Percentiles rank a stretch among this genome's conserved stretches.
Evolutionary conservation across 2,113 vertebrate species (phyloP).

Genomic region (Clarias magur): DNA sequence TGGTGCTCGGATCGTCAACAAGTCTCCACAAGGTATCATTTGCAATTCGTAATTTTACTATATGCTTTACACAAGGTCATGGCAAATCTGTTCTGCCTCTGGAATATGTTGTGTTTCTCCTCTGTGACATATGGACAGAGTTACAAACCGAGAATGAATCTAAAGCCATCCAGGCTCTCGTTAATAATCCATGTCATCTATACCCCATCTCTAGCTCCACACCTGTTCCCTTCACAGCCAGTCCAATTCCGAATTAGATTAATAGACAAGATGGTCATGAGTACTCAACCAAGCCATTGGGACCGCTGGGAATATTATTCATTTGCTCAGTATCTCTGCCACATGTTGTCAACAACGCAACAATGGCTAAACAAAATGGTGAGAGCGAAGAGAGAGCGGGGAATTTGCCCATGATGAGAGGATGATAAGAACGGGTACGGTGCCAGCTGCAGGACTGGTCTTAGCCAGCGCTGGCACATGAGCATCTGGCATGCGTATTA

Average conservation of each 20-base stretch:
- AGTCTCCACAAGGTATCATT: background rate
- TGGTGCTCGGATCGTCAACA: background rate
- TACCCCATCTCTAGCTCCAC: conserved; percentile 61
- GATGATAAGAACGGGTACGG: conserved; percentile 32
- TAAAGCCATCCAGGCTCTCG: conserved; percentile 62
- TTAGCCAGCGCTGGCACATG: conserved; percentile 51
- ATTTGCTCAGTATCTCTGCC: conserved; percentile 76
- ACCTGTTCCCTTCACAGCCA: conserved; percentile 67
- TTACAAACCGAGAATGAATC: conserved; percentile 59
- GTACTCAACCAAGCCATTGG: conserved; percentile 65
- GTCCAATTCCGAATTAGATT: conserved; percentile 67
- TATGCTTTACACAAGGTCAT: conserved; percentile 40
- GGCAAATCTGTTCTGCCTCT: conserved; percentile 41
- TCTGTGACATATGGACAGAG: conserved; percentile 63
- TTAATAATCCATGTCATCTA: conserved; percentile 70
- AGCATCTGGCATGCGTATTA: conserved; percentile 58
- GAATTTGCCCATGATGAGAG: conserved; percentile 32
- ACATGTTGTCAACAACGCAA: conserved; percentile 72
- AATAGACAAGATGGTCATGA: conserved; percentile 73
- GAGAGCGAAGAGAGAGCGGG: conserved; percentile 17
- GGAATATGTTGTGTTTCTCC: conserved; percentile 54
- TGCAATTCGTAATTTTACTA: background rate
- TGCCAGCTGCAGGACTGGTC: conserved; percentile 45
- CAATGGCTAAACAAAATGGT: conserved; percentile 62
- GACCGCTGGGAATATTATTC: conserved; percentile 68